Percentiles rank a stretch among this genome's conserved stretches.
Evolutionary conservation across 2,888 invertebrate genomes (phyloP).

Genomic region (Bugulina stolonifera): DNA sequence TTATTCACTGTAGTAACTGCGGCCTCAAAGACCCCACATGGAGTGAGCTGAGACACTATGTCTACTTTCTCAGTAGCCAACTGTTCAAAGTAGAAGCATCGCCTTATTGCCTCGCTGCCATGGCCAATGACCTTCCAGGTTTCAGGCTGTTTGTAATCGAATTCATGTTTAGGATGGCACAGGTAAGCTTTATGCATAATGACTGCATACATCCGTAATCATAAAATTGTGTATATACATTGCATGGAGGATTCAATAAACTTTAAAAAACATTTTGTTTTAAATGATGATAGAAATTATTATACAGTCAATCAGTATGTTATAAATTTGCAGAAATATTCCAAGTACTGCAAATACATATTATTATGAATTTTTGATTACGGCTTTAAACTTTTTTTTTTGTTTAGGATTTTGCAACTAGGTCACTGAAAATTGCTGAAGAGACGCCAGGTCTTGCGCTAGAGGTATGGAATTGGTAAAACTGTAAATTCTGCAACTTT

Average conservation of each 20-base stretch:
- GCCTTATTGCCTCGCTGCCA: conserved; percentile 33
- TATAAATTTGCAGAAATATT: too few relatives aligned
- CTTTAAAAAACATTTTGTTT: too few relatives aligned
- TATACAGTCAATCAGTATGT: too few relatives aligned
- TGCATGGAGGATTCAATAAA: too few relatives aligned
- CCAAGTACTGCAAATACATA: too few relatives aligned
- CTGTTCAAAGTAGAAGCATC: conserved; percentile 38
- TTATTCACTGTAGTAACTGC: conserved; percentile 35
- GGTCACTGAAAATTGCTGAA: conserved; percentile 39
- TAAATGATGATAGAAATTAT: too few relatives aligned
- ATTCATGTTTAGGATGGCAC: conserved; percentile 17
- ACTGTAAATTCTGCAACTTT: too few relatives aligned
- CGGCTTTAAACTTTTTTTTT: too few relatives aligned
- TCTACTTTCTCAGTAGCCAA: conserved; percentile 41
- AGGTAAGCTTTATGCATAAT: conserved; percentile 24
- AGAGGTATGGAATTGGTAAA: too few relatives aligned
- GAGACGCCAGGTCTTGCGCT: conserved; percentile 36
- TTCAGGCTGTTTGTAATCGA: conserved; percentile 11
- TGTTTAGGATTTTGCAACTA: conserved; percentile 40
- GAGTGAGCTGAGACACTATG: conserved; percentile 40
- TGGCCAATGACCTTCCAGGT: conserved; percentile 30
- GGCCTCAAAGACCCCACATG: conserved; percentile 37
- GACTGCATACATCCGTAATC: too few relatives aligned
- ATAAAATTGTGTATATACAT: too few relatives aligned
- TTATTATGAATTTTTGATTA: too few relatives aligned